Evolutionary conservation across 1,140 invertebrate genomes (phyloP).

Genomic region (Lordiphosa stackelbergi): DNA sequence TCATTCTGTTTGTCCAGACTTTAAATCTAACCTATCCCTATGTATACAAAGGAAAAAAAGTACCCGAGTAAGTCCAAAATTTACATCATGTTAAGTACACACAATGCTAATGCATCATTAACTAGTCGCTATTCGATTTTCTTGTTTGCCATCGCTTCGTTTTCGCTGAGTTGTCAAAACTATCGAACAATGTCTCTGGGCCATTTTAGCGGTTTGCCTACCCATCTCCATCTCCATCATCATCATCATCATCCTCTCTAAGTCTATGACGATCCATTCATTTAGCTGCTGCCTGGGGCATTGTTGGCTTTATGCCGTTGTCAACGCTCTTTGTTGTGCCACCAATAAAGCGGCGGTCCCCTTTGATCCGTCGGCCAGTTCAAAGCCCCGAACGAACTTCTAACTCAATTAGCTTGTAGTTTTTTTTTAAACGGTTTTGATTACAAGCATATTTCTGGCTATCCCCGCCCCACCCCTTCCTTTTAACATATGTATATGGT

Average conservation of each 20-base stretch:
- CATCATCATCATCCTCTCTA: conserved; percentile 39
- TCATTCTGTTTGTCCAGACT: no score
- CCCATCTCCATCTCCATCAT: conserved; percentile 26
- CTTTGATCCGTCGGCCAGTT: conserved; percentile 64
- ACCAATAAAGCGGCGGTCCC: conserved; percentile 56
- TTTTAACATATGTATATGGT: conserved; percentile 13
- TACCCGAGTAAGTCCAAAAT: no score
- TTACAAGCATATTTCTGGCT: conserved; percentile 60
- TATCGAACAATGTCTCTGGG: conserved; percentile 61
- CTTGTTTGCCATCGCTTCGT: conserved; percentile 22
- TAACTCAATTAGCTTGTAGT: conserved; percentile 72
- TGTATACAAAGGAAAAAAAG: no score
- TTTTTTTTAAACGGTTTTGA: conserved; percentile 73
- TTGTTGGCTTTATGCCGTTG: conserved; percentile 71
- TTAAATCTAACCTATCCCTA: no score
- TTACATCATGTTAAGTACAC: no score
- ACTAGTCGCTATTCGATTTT: conserved; percentile 24
- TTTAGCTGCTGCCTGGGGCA: conserved; percentile 45
- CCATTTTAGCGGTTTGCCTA: conserved; percentile 59
- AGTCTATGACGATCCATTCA: conserved; percentile 40
- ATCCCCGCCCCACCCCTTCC: neutral
- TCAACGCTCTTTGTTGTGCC: conserved; percentile 74
- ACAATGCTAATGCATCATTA: conserved; percentile 48
- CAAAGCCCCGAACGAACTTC: conserved; percentile 63
- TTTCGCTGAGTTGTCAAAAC: conserved; percentile 60